Percentiles rank a stretch among this genome's conserved stretches.
These are phyloP conservation scores for Helleia helle DNA, from an alignment of 2,888 invertebrate species.

Conservation along the genomic window DNA sequence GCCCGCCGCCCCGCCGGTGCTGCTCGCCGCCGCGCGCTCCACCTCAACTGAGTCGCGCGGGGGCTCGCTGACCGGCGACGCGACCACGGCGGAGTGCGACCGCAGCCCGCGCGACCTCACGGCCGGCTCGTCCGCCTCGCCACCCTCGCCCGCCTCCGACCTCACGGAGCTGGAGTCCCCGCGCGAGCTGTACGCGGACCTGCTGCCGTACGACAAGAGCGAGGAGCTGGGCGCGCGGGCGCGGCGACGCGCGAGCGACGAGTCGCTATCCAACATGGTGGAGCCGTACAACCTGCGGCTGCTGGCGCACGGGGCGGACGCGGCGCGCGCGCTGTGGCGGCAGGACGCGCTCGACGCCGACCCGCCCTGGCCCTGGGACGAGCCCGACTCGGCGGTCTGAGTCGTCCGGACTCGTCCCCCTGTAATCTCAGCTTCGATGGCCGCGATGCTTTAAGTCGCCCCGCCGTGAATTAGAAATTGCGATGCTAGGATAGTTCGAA, in stretches of 20 bases:
- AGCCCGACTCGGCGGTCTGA: conserved; percentile 66
- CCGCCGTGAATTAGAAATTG: not conserved
- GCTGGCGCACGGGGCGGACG: conserved; percentile 41
- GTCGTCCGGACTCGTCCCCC: not conserved
- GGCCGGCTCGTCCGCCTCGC: conserved; percentile 36
- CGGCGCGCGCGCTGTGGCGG: conserved; percentile 55
- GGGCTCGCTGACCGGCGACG: conserved; percentile 22
- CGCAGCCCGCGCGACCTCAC: conserved; percentile 27
- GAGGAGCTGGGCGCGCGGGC: conserved; percentile 23
- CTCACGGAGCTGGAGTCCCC: conserved; percentile 54
- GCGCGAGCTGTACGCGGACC: conserved; percentile 37
- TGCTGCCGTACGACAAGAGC: conserved; percentile 41
- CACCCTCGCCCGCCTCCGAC: conserved; percentile 58
- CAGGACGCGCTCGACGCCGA: conserved; percentile 63
- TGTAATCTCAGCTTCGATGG: not conserved
- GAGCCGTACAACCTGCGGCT: conserved; percentile 64
- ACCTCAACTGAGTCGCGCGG: conserved; percentile 22
- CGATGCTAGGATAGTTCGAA: too few species aligned
- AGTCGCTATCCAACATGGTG: conserved; percentile 47
- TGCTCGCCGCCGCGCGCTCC: conserved; percentile 14
- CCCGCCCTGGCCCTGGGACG: conserved; percentile 67
- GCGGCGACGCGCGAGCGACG: conserved; percentile 35
- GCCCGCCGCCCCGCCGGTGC: conserved; percentile 26
- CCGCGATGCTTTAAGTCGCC: not conserved
- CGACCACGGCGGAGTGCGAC: conserved; percentile 29